Base-by-base conservation (phyloP, 1,140 invertebrate genomes). In the Temnothorax longispinosus region DNA sequence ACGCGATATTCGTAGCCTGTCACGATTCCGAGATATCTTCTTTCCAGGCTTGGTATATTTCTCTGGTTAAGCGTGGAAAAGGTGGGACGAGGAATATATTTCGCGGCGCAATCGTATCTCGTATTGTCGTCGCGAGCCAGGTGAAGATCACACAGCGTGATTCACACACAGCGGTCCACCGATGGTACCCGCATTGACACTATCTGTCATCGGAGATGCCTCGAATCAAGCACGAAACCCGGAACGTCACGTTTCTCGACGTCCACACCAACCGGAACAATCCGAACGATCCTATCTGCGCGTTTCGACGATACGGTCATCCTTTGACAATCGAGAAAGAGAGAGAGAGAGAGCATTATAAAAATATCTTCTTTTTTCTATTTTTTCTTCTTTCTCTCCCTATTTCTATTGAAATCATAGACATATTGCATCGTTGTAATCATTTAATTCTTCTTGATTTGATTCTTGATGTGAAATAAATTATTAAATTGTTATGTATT, bases 141-240 rank as follows among this genome's bases (percentile, higher is more conserved):
- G 76, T 85, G 71, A 90, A 64, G 75, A 90, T 90, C 85, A 13
- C 85, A n/a, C 32, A 13, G 52, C 72, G 32, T 74, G 81, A 86
- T 91, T 91, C 41, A 54, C 75, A 50, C 41, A 10, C 65, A 69
- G 54, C 27, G 35, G 41, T 90, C 80, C 64, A 15, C 44, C 21
- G 75, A 89, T 82, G 77, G 87, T 76, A 76, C 90, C 92, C 92
- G 89, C 88, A 91, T 91, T 87, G 87, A 91, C 90, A 82, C 71
- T 93, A 92, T 92, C 92, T 92, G 82, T 85, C 89, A 93, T 93
- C 90, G 58, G 71, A 90, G 81, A 90, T 41, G 71, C 38, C 75
- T 78, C 69, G 50, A 87, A 62, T 85, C 72, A 67, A 58, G 71
- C 60, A 86, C 85, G 72, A 82, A 80, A 84, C 18, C 69, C 13